Percentiles rank a stretch among this genome's conserved stretches.
phyloP scores from a whole-genome alignment of 2,113 vertebrate species.

The Scomber japonicus region DNA sequence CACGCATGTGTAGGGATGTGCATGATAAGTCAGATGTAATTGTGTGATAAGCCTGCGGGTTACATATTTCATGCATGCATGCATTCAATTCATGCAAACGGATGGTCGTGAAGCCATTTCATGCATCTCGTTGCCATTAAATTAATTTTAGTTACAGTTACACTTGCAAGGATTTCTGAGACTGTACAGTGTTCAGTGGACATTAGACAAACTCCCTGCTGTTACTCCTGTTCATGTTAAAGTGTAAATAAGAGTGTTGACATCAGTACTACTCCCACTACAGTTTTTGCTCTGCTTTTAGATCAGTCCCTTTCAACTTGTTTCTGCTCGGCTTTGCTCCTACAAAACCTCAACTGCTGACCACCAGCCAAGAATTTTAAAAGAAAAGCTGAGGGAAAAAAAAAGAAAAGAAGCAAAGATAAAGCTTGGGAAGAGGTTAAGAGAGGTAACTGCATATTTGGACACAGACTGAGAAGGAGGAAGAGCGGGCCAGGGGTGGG shows the following conservation, averaged over 20 bases:
- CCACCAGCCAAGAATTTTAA: slow-evolving; percentile 61
- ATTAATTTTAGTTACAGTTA: background rate
- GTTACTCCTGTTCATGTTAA: slow-evolving; percentile 2
- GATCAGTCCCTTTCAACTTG: slow-evolving; percentile 14
- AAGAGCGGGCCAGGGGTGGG: slow-evolving; percentile 38
- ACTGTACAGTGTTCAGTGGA: background rate
- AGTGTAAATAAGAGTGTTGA: slow-evolving; percentile 18
- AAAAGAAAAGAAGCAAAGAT: slow-evolving; percentile 42
- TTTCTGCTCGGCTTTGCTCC: slow-evolving; percentile 18
- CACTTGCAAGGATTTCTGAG: background rate
- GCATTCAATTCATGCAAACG: background rate
- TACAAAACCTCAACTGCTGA: slow-evolving; percentile 39
- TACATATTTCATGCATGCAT: background rate
- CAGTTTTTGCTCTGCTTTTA: background rate
- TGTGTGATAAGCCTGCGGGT: background rate
- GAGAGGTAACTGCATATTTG: slow-evolving; percentile 67
- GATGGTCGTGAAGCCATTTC: background rate
- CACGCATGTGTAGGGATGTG: too few species aligned
- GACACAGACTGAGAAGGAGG: slow-evolving; percentile 41
- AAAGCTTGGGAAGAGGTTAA: slow-evolving; percentile 74
- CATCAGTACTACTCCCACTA: background rate
- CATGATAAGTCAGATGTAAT: background rate
- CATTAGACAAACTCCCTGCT: background rate
- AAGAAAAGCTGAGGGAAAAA: slow-evolving; percentile 13
- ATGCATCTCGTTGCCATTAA: background rate